Evolutionary conservation across 2,888 invertebrate species (phyloP).

Genomic region (Drosophila infuscata): DNA sequence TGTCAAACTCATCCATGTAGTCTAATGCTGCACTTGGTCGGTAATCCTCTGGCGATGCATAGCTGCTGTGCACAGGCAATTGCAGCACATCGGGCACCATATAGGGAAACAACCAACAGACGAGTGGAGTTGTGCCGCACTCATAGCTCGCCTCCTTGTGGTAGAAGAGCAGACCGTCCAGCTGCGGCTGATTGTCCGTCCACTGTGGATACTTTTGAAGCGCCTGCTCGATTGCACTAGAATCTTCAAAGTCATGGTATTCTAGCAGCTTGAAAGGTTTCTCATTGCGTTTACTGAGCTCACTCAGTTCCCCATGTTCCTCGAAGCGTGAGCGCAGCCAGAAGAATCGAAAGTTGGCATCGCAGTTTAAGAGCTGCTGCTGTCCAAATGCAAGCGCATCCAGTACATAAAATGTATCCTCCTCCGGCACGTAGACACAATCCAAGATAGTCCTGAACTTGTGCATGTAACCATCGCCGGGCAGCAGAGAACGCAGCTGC

Average conservation of each 20-base stretch:
- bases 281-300: constrained; percentile 53
- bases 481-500: constrained; percentile 85
- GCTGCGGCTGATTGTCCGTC: constrained; percentile 84
- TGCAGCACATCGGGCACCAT: constrained; percentile 92
- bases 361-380: constrained; percentile 82
- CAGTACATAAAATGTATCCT: constrained; percentile 89
- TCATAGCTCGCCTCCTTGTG: constrained; percentile 93
- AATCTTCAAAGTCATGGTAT: constrained; percentile 78
- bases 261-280: constrained; percentile 70
- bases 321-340: constrained; percentile 91
- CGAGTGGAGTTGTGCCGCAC: constrained; percentile 92
- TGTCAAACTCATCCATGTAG: constrained; percentile 86
- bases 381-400: constrained; percentile 87
- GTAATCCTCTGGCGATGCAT: constrained; percentile 86
- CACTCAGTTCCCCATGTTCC: constrained; percentile 85
- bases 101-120: constrained; percentile 95
- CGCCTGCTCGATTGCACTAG: constrained; percentile 55
- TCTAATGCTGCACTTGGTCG: constrained; percentile 83
- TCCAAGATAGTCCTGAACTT: constrained; percentile 88
- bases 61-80: constrained; percentile 84
- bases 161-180: constrained; percentile 97
- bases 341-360: constrained; percentile 91
- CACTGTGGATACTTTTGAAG: constrained; percentile 80
- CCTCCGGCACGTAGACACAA: constrained; percentile 89
- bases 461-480: constrained; percentile 71